phyloP scores from a whole-genome alignment of 1,140 invertebrate genomes.

The Hyphantria cunea region DNA sequence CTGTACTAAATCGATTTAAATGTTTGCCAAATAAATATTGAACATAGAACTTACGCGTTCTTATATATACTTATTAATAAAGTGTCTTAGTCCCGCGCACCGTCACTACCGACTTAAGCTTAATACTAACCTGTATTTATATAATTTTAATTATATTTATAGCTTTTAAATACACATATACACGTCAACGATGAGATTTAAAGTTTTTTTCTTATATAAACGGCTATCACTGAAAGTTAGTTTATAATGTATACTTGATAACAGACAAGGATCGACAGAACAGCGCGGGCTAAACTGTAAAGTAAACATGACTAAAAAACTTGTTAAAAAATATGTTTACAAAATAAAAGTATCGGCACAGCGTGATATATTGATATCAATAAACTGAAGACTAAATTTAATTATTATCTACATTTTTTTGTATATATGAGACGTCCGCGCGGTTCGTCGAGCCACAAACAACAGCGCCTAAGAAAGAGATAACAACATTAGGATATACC shows the following conservation, averaged over 20 bases:
- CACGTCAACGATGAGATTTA: slow-evolving; percentile 68
- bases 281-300: slow-evolving; percentile 42
- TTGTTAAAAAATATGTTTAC: slow-evolving; percentile 13
- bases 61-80: too few relatives aligned
- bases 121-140: slow-evolving; percentile 59
- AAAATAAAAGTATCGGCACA: slow-evolving; percentile 10
- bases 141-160: slow-evolving; percentile 54
- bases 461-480: slow-evolving; percentile 80
- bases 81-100: slow-evolving; percentile 46
- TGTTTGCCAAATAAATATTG: too few relatives aligned
- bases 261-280: slow-evolving; percentile 59
- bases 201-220: slow-evolving; percentile 55
- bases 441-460: slow-evolving; percentile 55
- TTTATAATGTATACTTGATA: slow-evolving; percentile 64
- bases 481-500: slow-evolving; percentile 76
- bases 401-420: background rate
- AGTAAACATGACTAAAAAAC: slow-evolving; percentile 15
- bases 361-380: background rate
- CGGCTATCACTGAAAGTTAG: slow-evolving; percentile 65
- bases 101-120: slow-evolving; percentile 59
- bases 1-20: too few relatives aligned
- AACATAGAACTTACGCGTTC: too few relatives aligned
- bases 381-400: background rate
- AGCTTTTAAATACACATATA: slow-evolving; percentile 77
- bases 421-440: slow-evolving; percentile 38